phyloP scores from a whole-genome alignment of 2,888 invertebrate genomes.

The Drosophila melanosoma region DNA sequence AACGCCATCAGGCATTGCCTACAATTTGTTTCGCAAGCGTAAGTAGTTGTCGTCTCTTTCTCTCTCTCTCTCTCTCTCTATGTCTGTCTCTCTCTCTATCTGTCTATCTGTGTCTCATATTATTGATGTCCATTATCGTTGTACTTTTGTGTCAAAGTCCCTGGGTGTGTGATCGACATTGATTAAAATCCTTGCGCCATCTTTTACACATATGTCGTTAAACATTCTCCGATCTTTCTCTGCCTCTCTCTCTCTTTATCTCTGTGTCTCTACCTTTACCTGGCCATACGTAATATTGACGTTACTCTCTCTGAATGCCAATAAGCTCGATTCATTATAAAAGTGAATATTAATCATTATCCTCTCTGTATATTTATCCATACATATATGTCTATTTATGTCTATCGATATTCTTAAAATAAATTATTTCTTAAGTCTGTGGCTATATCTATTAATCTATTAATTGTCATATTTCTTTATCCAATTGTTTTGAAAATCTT shows the following conservation, averaged over 20 bases:
- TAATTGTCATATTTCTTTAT: not conserved
- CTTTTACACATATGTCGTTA: conserved; percentile 24
- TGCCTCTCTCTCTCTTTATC: conserved; percentile 11
- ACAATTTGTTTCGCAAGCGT: conserved; percentile 80
- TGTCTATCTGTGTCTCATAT: conserved; percentile 10
- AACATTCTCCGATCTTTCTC: conserved; percentile 3
- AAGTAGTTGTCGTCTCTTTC: conserved; percentile 66
- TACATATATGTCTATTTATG: conserved; percentile 1
- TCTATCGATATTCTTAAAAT: conserved; percentile 5
- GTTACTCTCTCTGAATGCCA: conserved; percentile 14
- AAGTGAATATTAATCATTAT: conserved; percentile 1
- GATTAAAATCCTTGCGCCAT: conserved; percentile 14
- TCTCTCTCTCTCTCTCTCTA: conserved; percentile 27
- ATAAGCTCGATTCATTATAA: conserved; percentile 1
- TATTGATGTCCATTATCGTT: conserved; percentile 52
- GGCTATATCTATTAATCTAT: not conserved
- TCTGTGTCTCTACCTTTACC: conserved; percentile 9
- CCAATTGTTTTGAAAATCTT: not conserved
- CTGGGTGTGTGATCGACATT: conserved; percentile 12
- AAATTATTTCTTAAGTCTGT: not conserved
- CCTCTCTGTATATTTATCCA: conserved; percentile 10
- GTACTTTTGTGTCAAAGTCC: conserved; percentile 44
- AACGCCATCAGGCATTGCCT: conserved; percentile 63
- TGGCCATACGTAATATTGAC: conserved; percentile 16
- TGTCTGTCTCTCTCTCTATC: conserved; percentile 26